Evolutionary conservation across 2,113 vertebrate genomes (phyloP).

Genomic region (Columba janthina): DNA sequence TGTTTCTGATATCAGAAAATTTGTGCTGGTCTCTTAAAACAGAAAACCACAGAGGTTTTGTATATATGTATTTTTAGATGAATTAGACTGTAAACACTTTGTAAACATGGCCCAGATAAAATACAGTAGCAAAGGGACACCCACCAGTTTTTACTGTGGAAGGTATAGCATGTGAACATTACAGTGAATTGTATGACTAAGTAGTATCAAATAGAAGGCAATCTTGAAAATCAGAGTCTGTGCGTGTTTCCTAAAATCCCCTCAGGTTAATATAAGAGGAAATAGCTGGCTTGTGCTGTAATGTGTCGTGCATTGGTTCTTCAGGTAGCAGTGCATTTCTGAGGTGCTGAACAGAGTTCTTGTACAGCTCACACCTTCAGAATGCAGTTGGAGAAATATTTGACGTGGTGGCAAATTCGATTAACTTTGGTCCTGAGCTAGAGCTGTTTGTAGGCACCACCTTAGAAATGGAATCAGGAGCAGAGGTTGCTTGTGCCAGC

Average conservation of each 20-base stretch:
- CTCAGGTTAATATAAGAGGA: not conserved
- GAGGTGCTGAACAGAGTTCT: not conserved
- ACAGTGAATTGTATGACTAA: not conserved
- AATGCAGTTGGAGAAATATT: not conserved
- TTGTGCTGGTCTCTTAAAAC: not conserved
- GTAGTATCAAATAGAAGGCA: not conserved
- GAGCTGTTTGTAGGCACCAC: not conserved
- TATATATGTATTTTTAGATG: not conserved
- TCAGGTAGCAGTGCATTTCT: not conserved
- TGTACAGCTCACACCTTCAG: not conserved
- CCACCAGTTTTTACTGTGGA: not conserved
- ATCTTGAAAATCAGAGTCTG: not conserved
- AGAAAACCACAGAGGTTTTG: not conserved
- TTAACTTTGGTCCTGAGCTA: not conserved
- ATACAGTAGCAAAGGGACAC: not conserved
- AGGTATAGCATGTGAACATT: not conserved
- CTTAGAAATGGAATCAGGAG: not conserved
- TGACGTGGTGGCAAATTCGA: not conserved
- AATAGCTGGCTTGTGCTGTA: not conserved
- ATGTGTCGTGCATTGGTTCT: not conserved
- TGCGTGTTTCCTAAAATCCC: not conserved
- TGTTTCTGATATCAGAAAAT: not conserved
- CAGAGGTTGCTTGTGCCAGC: not conserved
- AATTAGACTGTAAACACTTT: not conserved
- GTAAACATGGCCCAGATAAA: not conserved